These are phyloP conservation scores for Orcinus orca DNA, from an alignment of 2,113 vertebrate genomes.

Conservation along the genomic window DNA sequence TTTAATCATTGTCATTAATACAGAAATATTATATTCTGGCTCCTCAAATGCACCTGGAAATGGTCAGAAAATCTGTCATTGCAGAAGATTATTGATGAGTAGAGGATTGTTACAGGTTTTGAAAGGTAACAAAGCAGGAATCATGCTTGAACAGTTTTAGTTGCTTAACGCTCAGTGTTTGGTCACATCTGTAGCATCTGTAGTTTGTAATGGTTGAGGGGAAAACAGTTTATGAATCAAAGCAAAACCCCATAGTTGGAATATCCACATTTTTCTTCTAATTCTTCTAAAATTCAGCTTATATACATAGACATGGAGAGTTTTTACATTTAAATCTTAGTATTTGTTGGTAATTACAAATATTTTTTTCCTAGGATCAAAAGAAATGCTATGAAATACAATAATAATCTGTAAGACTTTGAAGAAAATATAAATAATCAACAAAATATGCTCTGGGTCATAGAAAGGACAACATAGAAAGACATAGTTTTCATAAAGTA, in stretches of 20 bases:
- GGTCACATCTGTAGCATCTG: background rate
- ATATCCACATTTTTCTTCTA: background rate
- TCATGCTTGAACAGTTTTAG: background rate
- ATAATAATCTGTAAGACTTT: background rate
- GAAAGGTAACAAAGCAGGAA: background rate
- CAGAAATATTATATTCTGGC: background rate
- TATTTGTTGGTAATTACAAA: background rate
- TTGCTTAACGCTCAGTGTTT: background rate
- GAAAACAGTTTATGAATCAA: background rate
- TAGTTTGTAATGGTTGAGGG: background rate
- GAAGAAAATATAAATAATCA: constrained; percentile 3
- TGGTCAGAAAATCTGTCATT: background rate
- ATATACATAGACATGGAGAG: background rate
- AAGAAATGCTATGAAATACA: background rate
- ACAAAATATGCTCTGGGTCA: background rate
- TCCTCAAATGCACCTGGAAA: background rate
- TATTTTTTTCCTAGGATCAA: background rate
- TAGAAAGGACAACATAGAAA: background rate
- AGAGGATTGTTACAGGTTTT: background rate
- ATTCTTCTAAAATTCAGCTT: constrained; percentile 5
- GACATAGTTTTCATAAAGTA: background rate
- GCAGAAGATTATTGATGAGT: background rate
- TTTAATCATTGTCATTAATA: constrained; percentile 4
- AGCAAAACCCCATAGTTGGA: background rate
- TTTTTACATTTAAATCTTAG: background rate